Evolutionary conservation across 2,797 vertebrate species (phyloP).

Genomic region (Esox lucius): DNA sequence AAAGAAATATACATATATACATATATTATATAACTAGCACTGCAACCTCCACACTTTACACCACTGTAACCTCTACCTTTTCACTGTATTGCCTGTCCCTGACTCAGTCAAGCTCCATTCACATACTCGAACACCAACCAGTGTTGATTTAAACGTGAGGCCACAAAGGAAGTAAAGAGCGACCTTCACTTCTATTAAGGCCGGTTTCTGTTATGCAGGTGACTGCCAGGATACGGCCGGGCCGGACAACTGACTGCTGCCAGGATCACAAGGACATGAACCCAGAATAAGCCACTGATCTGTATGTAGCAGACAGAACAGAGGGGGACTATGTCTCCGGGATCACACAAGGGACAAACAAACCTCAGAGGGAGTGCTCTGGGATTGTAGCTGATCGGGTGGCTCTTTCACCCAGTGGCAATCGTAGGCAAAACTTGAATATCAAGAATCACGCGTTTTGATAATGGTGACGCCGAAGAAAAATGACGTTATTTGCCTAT

Average conservation of each 20-base stretch:
- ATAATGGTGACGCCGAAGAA: background rate
- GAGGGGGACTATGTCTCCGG: no score
- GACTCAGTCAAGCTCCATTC: background rate
- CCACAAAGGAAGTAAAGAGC: background rate
- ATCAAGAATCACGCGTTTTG: background rate
- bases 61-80: background rate
- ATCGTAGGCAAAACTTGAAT: background rate
- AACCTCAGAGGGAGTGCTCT: background rate
- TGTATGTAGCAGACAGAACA: background rate
- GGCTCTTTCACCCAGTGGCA: background rate
- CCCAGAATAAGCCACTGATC: background rate
- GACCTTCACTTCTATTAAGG: background rate
- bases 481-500: no score
- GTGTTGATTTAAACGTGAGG: background rate
- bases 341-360: no score
- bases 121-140: background rate
- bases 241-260: background rate
- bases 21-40: no score
- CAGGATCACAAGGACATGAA: background rate
- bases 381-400: slow-evolving; percentile 4
- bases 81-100: background rate
- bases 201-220: background rate
- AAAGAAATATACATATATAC: background rate
- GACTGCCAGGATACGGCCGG: background rate
- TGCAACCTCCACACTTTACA: background rate